A percentile compares a stretch with the other conserved stretches of the same genome.
These are phyloP conservation scores for Xenopus borealis DNA, from an alignment of 2,113 vertebrate species.

Conservation along the genomic window DNA sequence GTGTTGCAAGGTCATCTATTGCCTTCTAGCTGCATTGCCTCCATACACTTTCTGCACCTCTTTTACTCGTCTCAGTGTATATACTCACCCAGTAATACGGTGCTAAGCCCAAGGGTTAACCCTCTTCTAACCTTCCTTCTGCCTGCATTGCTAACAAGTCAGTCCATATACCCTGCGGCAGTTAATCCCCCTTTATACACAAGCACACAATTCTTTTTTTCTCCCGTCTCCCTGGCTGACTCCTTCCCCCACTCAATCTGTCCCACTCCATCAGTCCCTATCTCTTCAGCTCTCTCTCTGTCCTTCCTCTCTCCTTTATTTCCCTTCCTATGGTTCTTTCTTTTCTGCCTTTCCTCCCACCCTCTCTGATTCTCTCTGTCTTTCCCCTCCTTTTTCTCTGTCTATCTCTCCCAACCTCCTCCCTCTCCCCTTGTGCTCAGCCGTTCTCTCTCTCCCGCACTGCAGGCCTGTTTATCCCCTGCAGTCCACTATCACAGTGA, in stretches of 20 bases:
- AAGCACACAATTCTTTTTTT: not conserved
- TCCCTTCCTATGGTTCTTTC: not conserved
- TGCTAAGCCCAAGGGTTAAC: not conserved
- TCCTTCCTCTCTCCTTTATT: constrained; percentile 16
- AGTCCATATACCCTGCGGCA: not conserved
- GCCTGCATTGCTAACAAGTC: not conserved
- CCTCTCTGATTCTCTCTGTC: not conserved
- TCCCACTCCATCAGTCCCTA: constrained; percentile 28
- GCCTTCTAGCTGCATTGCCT: not conserved
- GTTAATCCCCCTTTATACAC: not conserved
- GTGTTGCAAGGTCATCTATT: not conserved
- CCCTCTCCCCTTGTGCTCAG: constrained; percentile 15
- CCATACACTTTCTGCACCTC: not conserved
- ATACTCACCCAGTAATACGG: not conserved
- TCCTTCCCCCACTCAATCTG: constrained; percentile 39
- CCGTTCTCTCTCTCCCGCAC: constrained; percentile 26
- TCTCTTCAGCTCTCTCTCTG: constrained; percentile 20
- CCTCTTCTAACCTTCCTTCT: not conserved
- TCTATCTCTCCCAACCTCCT: constrained; percentile 16
- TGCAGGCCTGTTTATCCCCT: constrained; percentile 31
- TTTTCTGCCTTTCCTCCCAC: constrained; percentile 16
- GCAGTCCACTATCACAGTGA: constrained; percentile 48
- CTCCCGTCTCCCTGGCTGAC: not conserved
- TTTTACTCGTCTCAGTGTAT: not conserved
- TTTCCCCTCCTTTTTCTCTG: constrained; percentile 16